Evolutionary conservation across 2,888 invertebrate genomes (phyloP).

Genomic region (Orgyia antiqua): DNA sequence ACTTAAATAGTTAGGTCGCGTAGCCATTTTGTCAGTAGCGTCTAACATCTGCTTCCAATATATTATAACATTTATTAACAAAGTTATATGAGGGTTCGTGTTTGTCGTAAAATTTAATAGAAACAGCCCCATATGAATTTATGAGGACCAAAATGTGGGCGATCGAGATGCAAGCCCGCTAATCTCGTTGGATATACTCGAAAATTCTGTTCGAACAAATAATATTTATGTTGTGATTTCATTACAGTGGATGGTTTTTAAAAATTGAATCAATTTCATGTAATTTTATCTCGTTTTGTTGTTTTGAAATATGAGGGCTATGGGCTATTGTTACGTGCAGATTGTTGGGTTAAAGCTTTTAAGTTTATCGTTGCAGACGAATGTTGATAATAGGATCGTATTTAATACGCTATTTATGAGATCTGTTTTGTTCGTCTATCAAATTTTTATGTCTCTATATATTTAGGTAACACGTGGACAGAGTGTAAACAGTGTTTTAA

Average conservation of each 20-base stretch:
- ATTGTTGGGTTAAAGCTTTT: not conserved
- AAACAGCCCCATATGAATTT: slow-evolving; percentile 58
- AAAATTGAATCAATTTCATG: slow-evolving; percentile 13
- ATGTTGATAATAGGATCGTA: too few species aligned
- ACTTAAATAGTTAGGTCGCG: slow-evolving; percentile 25
- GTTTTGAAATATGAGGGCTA: slow-evolving; percentile 1
- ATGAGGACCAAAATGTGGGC: slow-evolving; percentile 39
- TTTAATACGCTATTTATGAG: too few species aligned
- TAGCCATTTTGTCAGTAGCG: slow-evolving; percentile 32
- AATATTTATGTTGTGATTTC: slow-evolving; percentile 32
- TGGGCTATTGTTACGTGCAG: not conserved
- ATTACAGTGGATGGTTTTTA: slow-evolving; percentile 18
- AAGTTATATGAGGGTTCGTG: slow-evolving; percentile 67
- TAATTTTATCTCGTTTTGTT: slow-evolving; percentile 8
- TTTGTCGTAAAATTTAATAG: slow-evolving; percentile 73
- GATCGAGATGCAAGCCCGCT: slow-evolving; percentile 38
- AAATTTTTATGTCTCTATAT: too few species aligned
- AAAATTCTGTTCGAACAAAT: slow-evolving; percentile 29
- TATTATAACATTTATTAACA: slow-evolving; percentile 70
- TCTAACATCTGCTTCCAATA: slow-evolving; percentile 49
- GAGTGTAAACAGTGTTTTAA: too few species aligned
- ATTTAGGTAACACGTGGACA: too few species aligned
- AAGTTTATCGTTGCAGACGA: too few species aligned
- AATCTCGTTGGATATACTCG: slow-evolving; percentile 41
- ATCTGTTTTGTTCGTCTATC: too few species aligned